phyloP scores from a whole-genome alignment of 2,113 vertebrate species.

The Myiozetetes cayanensis region DNA sequence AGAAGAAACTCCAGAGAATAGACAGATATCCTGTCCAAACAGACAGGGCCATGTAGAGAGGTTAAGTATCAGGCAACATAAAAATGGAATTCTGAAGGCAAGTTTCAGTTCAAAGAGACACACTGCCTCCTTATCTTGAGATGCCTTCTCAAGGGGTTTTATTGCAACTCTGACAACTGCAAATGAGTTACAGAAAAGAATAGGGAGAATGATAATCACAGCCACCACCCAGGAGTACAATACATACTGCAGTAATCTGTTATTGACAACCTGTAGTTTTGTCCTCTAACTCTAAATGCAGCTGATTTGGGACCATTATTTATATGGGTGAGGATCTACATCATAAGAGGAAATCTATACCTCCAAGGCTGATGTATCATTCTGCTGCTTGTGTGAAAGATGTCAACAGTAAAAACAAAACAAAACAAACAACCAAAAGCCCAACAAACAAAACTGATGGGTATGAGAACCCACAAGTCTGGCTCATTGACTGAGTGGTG shows the following conservation, averaged over 20 bases:
- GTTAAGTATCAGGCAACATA: neutral
- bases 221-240: neutral
- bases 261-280: neutral
- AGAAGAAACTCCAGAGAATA: neutral
- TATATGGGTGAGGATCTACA: neutral
- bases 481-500: neutral
- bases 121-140: slow-evolving; percentile 10
- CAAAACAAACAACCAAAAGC: neutral
- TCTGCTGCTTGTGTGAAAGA: neutral
- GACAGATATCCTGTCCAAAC: neutral
- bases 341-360: neutral
- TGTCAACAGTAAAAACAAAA: neutral
- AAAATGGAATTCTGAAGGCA: slow-evolving; percentile 33
- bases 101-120: slow-evolving; percentile 32
- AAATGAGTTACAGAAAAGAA: slow-evolving; percentile 42
- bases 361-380: neutral
- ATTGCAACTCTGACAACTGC: slow-evolving; percentile 18
- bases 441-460: neutral
- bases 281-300: neutral
- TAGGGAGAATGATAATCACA: slow-evolving; percentile 16
- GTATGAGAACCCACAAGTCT: neutral
- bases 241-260: neutral
- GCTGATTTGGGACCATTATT: neutral
- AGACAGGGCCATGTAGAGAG: neutral
- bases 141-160: slow-evolving; percentile 34